These are phyloP conservation scores for Heteromurus nitidus DNA, from an alignment of 2,888 invertebrate genomes.

Conservation along the genomic window DNA sequence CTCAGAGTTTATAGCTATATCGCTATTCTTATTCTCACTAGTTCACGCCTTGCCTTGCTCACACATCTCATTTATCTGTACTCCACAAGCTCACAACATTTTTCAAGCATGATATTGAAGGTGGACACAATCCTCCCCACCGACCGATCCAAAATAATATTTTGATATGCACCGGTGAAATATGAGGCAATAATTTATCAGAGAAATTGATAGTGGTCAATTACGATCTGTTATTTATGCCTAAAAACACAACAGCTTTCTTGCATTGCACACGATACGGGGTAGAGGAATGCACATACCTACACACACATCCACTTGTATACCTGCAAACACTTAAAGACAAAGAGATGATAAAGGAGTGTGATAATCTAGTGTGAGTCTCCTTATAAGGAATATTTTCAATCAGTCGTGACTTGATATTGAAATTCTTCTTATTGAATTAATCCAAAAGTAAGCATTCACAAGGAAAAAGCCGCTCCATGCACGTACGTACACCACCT, in stretches of 20 bases:
- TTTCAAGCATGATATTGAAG: no score
- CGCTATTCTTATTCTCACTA: no score
- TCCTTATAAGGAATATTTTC: constrained; percentile 69
- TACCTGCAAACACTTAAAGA: no score
- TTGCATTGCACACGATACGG: neutral
- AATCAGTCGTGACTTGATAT: constrained; percentile 71
- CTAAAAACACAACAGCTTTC: neutral
- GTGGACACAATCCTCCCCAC: no score
- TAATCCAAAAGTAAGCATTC: constrained; percentile 25
- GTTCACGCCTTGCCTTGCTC: no score
- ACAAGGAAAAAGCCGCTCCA: neutral
- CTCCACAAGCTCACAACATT: no score
- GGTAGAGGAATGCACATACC: no score
- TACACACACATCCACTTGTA: no score
- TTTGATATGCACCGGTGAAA: constrained; percentile 67
- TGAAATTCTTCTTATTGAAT: constrained; percentile 22
- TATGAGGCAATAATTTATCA: constrained; percentile 68
- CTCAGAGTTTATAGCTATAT: no score
- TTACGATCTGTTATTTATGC: constrained; percentile 69
- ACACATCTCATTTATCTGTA: no score
- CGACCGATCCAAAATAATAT: no score
- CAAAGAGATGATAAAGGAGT: constrained; percentile 13
- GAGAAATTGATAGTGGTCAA: constrained; percentile 71
- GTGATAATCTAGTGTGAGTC: constrained; percentile 8
- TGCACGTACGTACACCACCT: no score